phyloP scores from a whole-genome alignment of 2,113 vertebrate species.

The Perca flavescens region DNA sequence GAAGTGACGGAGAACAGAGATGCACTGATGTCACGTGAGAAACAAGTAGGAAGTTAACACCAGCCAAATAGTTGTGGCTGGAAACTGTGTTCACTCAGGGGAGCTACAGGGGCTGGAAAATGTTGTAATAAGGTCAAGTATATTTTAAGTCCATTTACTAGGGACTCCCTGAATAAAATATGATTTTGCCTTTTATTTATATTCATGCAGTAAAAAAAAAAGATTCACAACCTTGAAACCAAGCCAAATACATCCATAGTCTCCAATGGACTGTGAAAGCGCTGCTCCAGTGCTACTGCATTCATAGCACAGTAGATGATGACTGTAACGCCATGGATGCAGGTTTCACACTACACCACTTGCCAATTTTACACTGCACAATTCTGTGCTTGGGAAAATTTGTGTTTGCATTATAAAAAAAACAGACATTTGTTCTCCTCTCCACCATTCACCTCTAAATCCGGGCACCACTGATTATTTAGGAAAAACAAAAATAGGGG shows the following conservation, averaged over 20 bases:
- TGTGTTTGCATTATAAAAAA: background rate
- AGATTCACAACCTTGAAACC: background rate
- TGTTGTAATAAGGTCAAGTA: background rate
- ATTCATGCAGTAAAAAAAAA: background rate
- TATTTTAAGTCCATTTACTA: background rate
- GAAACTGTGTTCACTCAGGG: background rate
- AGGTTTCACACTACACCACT: background rate
- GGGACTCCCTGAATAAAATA: background rate
- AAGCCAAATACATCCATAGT: background rate
- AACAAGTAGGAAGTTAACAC: background rate
- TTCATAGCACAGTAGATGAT: background rate
- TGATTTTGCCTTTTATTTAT: background rate
- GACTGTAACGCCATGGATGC: background rate
- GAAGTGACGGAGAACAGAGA: constrained; percentile 14
- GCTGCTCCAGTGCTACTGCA: background rate
- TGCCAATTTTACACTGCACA: background rate
- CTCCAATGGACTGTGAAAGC: background rate
- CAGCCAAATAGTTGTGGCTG: background rate
- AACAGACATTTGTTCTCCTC: background rate
- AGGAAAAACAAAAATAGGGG: background rate
- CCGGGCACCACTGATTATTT: background rate
- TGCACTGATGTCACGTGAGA: background rate
- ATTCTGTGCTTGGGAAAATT: background rate
- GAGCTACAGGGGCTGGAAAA: background rate
- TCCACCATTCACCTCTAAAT: background rate